These are phyloP conservation scores for Lithobates pipiens DNA, from an alignment of 2,797 vertebrate genomes.

Conservation along the genomic window DNA sequence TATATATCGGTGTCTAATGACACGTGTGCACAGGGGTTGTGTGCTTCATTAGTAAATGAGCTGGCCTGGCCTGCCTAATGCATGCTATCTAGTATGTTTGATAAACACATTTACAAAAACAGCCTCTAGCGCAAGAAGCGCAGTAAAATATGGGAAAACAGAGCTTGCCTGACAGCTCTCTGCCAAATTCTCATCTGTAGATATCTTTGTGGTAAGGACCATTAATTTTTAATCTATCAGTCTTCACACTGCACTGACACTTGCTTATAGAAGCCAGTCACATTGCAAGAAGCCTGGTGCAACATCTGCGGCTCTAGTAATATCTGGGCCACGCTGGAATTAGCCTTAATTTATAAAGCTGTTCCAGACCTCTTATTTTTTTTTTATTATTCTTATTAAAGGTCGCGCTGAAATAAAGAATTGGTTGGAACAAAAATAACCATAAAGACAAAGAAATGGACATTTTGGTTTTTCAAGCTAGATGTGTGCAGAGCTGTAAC, in stretches of 20 bases:
- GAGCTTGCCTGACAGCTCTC: conserved; percentile 15
- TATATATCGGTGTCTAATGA: conserved; percentile 3
- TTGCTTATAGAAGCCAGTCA: conserved; percentile 71
- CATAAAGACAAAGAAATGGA: conserved; percentile 4
- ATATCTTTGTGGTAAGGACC: conserved; percentile 65
- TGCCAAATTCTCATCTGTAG: conserved; percentile 34
- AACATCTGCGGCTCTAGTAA: conserved; percentile 47
- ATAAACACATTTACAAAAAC: conserved; percentile 42
- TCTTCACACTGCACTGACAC: conserved; percentile 65
- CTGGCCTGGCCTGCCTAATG: neutral
- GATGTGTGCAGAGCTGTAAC: neutral
- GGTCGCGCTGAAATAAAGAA: conserved; percentile 18
- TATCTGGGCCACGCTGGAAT: conserved; percentile 57
- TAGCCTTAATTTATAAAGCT: conserved; percentile 63
- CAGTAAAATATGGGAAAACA: conserved; percentile 27
- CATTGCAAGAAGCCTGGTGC: conserved; percentile 59
- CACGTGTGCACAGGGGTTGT: neutral
- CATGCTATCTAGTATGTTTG: neutral
- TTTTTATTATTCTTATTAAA: conserved; percentile 32
- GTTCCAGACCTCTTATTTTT: conserved; percentile 45
- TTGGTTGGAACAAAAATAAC: conserved; percentile 28
- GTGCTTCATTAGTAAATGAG: conserved; percentile 32
- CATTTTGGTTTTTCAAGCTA: neutral
- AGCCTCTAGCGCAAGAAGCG: conserved; percentile 14
- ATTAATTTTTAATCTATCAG: conserved; percentile 77